Percentiles rank a stretch among this genome's conserved stretches.
Evolutionary conservation across 2,888 invertebrate species (phyloP).

Genomic region (Troglohyphantes excavatus): DNA sequence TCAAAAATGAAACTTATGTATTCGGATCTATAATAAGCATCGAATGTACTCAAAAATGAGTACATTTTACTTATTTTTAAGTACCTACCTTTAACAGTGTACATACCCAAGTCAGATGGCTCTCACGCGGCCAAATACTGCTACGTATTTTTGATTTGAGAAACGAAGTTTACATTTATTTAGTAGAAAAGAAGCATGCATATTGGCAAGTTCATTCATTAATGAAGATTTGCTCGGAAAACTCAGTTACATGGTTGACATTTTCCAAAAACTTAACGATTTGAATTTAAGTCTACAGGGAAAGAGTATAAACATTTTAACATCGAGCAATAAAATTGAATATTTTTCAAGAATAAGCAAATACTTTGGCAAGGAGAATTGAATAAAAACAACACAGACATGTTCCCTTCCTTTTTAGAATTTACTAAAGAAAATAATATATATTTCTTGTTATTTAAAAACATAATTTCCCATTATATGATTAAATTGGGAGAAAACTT

Average conservation of each 20-base stretch:
- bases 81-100: too few relatives aligned
- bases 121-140: conserved; percentile 8
- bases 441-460: conserved; percentile 54
- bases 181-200: conserved; percentile 23
- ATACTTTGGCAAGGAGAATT: conserved; percentile 40
- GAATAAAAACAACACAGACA: not conserved
- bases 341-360: not conserved
- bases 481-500: not conserved
- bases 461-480: conserved; percentile 27
- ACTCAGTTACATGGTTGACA: conserved; percentile 20
- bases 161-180: conserved; percentile 15
- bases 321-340: conserved; percentile 31
- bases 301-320: conserved; percentile 33
- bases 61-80: too few relatives aligned
- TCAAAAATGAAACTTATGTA: too few relatives aligned
- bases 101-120: too few relatives aligned
- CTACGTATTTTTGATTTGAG: conserved; percentile 46
- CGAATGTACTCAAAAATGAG: too few relatives aligned
- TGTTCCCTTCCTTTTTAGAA: not conserved
- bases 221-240: conserved; percentile 47
- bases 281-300: conserved; percentile 19
- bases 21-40: too few relatives aligned
- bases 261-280: conserved; percentile 47
- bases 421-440: not conserved
- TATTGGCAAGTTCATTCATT: conserved; percentile 11